Evolutionary conservation across 2,113 vertebrate genomes (phyloP), one percentile per base, ranked within the genome.

Genomic region (Myiozetetes cayanensis): DNA sequence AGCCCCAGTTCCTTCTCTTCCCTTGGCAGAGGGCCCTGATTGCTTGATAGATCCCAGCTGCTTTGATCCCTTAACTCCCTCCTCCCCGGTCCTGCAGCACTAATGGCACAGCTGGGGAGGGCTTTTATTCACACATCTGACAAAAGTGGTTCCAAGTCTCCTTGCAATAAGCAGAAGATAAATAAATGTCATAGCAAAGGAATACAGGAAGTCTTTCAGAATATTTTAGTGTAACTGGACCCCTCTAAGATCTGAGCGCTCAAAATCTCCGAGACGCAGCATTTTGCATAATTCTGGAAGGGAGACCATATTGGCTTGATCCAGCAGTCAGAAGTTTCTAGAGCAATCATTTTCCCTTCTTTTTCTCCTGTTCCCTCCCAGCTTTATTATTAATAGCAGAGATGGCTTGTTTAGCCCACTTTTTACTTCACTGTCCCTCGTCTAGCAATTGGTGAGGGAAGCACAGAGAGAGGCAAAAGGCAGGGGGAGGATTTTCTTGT

Each of bases 51-150:
- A 67, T 94, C 83, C 87, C 96, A 96, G 87, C 68, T 96, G 95
- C 90, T 94, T 96, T 94, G 83, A 96, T 90, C 47, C 56, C 53
- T 96, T 97, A 96, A 96, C 96, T 83, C 90, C 14, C 72, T 96
- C 79, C 10, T 95, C 17, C 24, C 87, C 73, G 50, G 27, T 23
- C 9, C 15, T 37, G 10, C 49, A 83, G 67, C 44, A 46, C 37
- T n/a, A 62, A n/a, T 0, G 6, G 28, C 35, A 53, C 18, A 59
- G 46, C 41, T 35, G 43, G 14, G 52, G 31, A 31, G 5, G 5
- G 13, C 25, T 47, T 55, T 30, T 23, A 15, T 50, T 49, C 3
- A 3, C 5, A 14, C 4, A n/a, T 10, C 19, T 74, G 55, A 49
- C 11, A 77, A 82, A 80, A 41, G 21, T 49, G 47, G 24, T 41